Percentiles rank a stretch among this genome's conserved stretches.
These are phyloP conservation scores for Dendroctonus ponderosae DNA, from an alignment of 1,140 invertebrate genomes.

Conservation along the genomic window DNA sequence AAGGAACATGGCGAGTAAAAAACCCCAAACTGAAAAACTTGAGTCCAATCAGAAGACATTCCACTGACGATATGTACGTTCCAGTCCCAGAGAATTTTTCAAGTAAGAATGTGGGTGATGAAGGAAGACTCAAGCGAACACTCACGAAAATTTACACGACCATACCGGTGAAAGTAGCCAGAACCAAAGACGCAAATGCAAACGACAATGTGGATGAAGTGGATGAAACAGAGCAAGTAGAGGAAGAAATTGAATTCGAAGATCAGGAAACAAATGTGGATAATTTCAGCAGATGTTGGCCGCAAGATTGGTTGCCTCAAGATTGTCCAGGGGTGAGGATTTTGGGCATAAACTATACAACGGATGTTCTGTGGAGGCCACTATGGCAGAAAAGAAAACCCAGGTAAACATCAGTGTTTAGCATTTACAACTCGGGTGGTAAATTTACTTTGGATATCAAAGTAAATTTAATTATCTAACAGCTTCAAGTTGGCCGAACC, in stretches of 20 bases:
- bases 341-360: slow-evolving; percentile 69
- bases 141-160: slow-evolving; percentile 36
- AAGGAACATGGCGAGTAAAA: slow-evolving; percentile 54
- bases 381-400: slow-evolving; percentile 64
- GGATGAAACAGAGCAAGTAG: slow-evolving; percentile 1
- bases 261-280: slow-evolving; percentile 25
- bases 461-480: too few species aligned
- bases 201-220: slow-evolving; percentile 17
- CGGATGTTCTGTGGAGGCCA: slow-evolving; percentile 67
- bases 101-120: neutral
- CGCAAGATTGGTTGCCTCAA: slow-evolving; percentile 64
- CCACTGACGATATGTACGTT: slow-evolving; percentile 35
- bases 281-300: slow-evolving; percentile 64
- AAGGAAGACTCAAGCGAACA: slow-evolving; percentile 38
- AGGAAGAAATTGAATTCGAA: slow-evolving; percentile 24
- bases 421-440: too few species aligned
- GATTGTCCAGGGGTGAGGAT: slow-evolving; percentile 66
- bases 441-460: too few species aligned
- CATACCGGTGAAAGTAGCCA: slow-evolving; percentile 36
- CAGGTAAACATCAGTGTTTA: slow-evolving; percentile 50
- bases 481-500: too few species aligned
- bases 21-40: slow-evolving; percentile 49
- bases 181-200: slow-evolving; percentile 18
- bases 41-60: slow-evolving; percentile 37
- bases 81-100: slow-evolving; percentile 25